These are phyloP conservation scores for Glandiceps talaboti DNA, from an alignment of 53 echinoderm and acorn worm species.

Conservation along the genomic window DNA sequence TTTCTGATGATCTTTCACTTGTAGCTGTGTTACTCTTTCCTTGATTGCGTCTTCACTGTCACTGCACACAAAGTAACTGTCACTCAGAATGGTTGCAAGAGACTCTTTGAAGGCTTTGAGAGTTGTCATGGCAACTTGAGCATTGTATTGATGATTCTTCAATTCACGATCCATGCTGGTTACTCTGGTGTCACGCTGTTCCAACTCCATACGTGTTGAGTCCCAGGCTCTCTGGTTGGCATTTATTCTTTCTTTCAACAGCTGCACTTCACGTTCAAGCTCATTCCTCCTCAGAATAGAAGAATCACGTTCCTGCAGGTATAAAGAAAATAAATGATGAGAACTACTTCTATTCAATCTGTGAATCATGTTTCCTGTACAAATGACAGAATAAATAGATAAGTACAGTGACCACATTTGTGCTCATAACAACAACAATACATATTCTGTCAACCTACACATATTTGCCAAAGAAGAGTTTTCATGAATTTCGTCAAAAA, in stretches of 20 bases:
- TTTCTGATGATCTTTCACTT: slow-evolving; percentile 34
- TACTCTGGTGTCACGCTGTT: slow-evolving; percentile 45
- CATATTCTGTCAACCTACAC: too few species aligned
- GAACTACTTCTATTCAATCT: too few species aligned
- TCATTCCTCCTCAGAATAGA: slow-evolving; percentile 42
- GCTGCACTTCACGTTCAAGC: slow-evolving; percentile 52
- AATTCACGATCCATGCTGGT: slow-evolving; percentile 38
- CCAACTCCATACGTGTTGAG: slow-evolving; percentile 41
- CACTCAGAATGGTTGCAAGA: slow-evolving; percentile 52
- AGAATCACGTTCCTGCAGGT: slow-evolving; percentile 62
- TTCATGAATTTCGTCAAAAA: too few species aligned
- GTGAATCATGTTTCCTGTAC: too few species aligned
- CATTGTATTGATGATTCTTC: slow-evolving; percentile 52
- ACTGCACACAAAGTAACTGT: slow-evolving; percentile 20
- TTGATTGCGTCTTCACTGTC: slow-evolving; percentile 56
- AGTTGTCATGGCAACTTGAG: slow-evolving; percentile 67
- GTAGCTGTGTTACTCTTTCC: slow-evolving; percentile 54
- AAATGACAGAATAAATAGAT: too few species aligned
- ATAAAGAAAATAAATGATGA: too few species aligned
- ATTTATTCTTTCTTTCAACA: slow-evolving; percentile 69
- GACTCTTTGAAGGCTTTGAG: slow-evolving; percentile 75
- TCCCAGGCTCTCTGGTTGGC: slow-evolving; percentile 46
- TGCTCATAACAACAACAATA: too few species aligned
- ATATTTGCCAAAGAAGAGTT: too few species aligned
- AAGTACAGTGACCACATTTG: too few species aligned